Evolutionary conservation across 2,797 vertebrate species (phyloP).

Genomic region (Notoglanidium macrostoma): DNA sequence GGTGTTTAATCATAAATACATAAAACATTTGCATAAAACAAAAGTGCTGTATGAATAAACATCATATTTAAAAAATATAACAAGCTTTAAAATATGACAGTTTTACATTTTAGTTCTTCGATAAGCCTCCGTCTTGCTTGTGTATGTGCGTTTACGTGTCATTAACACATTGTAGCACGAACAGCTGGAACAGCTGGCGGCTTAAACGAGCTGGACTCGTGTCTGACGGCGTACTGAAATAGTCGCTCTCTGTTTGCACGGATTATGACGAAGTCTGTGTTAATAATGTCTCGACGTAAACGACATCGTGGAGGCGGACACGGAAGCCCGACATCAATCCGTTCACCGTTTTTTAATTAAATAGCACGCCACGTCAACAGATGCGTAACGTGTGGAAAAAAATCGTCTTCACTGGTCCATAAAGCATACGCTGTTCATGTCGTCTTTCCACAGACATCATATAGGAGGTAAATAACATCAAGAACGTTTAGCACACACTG

Average conservation of each 20-base stretch:
- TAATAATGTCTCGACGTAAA: conserved; percentile 39
- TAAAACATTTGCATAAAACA: background rate
- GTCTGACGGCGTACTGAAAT: background rate
- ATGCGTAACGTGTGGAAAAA: conserved; percentile 5
- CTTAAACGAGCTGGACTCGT: conserved; percentile 18
- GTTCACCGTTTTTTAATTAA: conserved; percentile 55
- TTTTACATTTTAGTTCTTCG: background rate
- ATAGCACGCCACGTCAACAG: conserved; percentile 20
- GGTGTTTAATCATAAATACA: background rate
- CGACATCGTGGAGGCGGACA: conserved; percentile 39
- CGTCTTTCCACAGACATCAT: background rate
- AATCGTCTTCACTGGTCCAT: background rate
- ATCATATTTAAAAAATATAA: background rate
- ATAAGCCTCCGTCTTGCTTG: background rate
- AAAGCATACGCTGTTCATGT: too few species aligned
- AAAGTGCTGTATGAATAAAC: background rate
- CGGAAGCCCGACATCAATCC: background rate
- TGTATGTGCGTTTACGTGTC: background rate
- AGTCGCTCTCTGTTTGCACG: background rate
- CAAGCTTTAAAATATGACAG: too few species aligned
- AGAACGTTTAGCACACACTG: background rate
- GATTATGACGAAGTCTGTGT: conserved; percentile 31
- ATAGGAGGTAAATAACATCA: background rate
- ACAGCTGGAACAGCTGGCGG: conserved; percentile 28
- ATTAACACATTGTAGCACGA: conserved; percentile 8